These are phyloP conservation scores for Stratiolaelaps scimitus DNA, from an alignment of 1,140 invertebrate genomes.

Conservation along the genomic window DNA sequence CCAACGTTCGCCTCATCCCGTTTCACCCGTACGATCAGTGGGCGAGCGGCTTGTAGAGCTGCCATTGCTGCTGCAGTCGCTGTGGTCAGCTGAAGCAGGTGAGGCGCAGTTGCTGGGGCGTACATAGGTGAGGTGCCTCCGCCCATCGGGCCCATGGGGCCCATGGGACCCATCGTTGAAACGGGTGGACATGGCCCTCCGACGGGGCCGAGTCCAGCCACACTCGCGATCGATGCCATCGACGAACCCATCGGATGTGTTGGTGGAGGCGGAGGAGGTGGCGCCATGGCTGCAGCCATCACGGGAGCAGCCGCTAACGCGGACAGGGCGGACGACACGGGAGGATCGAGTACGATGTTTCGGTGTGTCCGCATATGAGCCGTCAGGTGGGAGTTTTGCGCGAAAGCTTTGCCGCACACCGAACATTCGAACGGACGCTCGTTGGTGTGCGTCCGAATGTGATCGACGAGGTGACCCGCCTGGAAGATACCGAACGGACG, in stretches of 20 bases:
- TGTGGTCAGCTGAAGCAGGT: constrained; percentile 12
- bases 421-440: constrained; percentile 29
- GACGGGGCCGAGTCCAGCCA: not conserved
- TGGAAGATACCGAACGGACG: not conserved
- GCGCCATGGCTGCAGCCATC: no score
- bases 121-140: not conserved
- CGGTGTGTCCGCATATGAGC: constrained; percentile 30
- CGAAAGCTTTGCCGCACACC: constrained; percentile 20
- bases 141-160: not conserved
- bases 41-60: constrained; percentile 16
- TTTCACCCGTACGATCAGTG: constrained; percentile 21
- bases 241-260: not conserved
- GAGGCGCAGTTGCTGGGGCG: constrained; percentile 4
- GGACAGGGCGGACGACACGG: not conserved
- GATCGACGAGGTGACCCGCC: constrained; percentile 22
- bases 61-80: constrained; percentile 23
- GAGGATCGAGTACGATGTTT: constrained; percentile 17
- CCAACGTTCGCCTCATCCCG: not conserved
- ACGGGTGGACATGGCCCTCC: no score
- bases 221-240: not conserved
- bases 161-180: constrained; percentile 3
- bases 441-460: constrained; percentile 27
- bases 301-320: no score
- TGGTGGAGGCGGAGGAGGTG: not conserved
- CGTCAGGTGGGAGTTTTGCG: constrained; percentile 31